phyloP scores from a whole-genome alignment of 2,113 vertebrate genomes.

The Urocolius indicus region DNA sequence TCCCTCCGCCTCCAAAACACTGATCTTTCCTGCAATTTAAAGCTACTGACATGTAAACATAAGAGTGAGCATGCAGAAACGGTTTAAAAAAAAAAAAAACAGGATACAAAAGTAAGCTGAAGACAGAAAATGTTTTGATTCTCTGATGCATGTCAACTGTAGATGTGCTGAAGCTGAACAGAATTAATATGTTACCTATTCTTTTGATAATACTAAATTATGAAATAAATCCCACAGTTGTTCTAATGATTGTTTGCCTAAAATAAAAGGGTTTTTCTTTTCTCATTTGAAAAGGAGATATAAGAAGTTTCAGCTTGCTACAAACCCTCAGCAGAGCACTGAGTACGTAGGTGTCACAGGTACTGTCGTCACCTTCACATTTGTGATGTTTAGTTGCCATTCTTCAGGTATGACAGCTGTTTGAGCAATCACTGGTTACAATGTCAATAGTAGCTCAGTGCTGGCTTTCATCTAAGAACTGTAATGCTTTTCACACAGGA shows the following conservation, averaged over 20 bases:
- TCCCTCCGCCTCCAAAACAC: accelerated
- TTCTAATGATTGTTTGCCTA: background rate
- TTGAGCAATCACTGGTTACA: background rate
- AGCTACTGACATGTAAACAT: background rate
- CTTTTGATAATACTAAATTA: background rate
- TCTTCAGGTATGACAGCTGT: background rate
- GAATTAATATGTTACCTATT: background rate
- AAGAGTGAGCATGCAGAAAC: background rate
- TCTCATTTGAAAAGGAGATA: background rate
- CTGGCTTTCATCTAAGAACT: background rate
- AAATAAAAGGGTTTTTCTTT: background rate
- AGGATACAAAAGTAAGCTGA: background rate
- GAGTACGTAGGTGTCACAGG: background rate
- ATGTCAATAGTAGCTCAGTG: background rate
- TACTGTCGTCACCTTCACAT: background rate
- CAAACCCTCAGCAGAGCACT: background rate
- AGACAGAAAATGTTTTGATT: background rate
- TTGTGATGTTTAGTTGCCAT: background rate
- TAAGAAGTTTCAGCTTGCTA: background rate
- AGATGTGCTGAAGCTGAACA: background rate
- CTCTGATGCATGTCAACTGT: background rate
- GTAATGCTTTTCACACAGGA: background rate
- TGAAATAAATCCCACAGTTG: background rate
- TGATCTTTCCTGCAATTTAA: background rate
- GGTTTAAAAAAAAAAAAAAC: background rate